Base-by-base conservation (phyloP, 2,888 invertebrate genomes). In the Orthosia incerta region DNA sequence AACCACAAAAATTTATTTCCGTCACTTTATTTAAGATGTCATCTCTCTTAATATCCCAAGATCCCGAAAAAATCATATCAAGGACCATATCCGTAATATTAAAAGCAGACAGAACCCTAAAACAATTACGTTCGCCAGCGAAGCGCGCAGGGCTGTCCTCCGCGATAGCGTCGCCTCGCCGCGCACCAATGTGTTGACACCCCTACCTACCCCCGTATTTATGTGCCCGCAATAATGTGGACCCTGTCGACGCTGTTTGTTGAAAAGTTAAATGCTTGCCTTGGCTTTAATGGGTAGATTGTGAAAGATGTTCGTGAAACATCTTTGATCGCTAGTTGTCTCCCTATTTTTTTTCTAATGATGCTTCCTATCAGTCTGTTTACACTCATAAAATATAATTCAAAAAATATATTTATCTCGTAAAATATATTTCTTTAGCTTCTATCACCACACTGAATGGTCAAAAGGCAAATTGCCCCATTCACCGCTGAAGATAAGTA, bases 91-190 rank as follows among this genome's bases (percentile, higher is more conserved):
- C 57, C 57, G 50, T 23, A 45, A 65, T 83, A 65, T 72, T 72
- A 76, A 73, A 72, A 73, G 46, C 59, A 31, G 53, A 62, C 73
- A 13, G 73, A 74, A 66, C 80, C 84, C 82, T 81, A 66, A 78
- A 80, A 84, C 83, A 87, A 84, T 86, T 86, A 82, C 84, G 72
- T 67, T 70, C 79, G 63, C 51, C 87, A 80, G 70, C 76, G 84
- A 71, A 86, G 84, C 89, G 85, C 74, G 86, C 77, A 85, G 86
- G 85, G 85, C 87, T 91, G 92, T 85, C 90, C 77, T 87, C 63
- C 15, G 57, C 81, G 91, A 91, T 91, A 91, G 87, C 83, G 80
- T 67, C 81, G 74, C 82, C 63, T 79, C 85, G 75, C 65, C 78
- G 85, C 83, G 79, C 71, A 69, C 81, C 80, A 69, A 73, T 76